Evolutionary conservation across 2,113 vertebrate genomes (phyloP), one percentile per base, ranked within the genome.

Genomic region (Vulpes lagopus): DNA sequence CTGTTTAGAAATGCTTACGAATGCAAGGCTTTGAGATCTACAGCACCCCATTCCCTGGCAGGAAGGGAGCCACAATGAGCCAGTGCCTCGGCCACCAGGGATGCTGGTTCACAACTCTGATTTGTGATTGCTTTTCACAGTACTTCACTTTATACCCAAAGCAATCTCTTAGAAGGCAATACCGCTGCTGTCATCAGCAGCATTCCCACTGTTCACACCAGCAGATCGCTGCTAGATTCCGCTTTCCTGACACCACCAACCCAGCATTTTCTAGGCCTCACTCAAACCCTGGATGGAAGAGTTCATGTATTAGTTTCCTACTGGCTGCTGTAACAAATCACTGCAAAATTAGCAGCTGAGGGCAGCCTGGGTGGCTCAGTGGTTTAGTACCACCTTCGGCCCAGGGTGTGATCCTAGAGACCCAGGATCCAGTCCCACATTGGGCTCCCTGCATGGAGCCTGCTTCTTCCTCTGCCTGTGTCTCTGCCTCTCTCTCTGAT

Each of bases 41-140:
- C 11, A 32, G 32, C 0, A 0, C 64, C n/a, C 60, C 5, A 7
- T 8, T 57, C 30, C 43, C 83, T 22, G 30, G 49, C 43, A 2
- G 43, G 25, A 2, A 43, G 23, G 25, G 62, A 57, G 94, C 94
- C 32, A 11, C 0, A 8, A 16, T 0, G 12, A 27, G 62, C 80
- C 49, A 5, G 25, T 10, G 19, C 5, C 51, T 67, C 0, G 7
- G 79, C 32, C 35, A 9, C 6, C n/a, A 1, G 10, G 10, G 30
- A 3, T 23, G 69, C 55, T 1, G 15, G 32, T 8, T 69, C 59
- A 69, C n/a, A 17, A 4, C 51, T 43, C 19, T n/a, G 64, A 11
- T 20, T 55, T 25, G 22, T 3, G 19, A 16, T 53, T 30, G 7
- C 10, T 93, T 49, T 81, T 64, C 60, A 91, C 7, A 6, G 32